Base-by-base conservation (phyloP, 2,113 vertebrate genomes). In the Nipponia nippon region DNA sequence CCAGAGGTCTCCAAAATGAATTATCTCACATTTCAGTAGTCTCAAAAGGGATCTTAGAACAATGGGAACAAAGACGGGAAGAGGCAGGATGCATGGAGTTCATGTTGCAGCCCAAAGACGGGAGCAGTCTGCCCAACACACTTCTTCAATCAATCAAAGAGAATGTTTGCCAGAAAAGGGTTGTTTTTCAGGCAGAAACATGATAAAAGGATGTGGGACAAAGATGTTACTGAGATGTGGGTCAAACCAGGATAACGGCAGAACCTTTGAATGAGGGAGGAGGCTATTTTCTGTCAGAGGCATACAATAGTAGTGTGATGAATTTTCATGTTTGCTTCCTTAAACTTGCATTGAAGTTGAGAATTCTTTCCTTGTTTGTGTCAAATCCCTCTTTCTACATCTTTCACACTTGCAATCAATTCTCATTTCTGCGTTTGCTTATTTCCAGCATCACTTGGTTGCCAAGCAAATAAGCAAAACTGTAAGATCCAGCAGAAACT, bases 401-500 rank as follows among this genome's bases (percentile, higher is more conserved):
- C 19, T 94, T 80, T 73, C 49, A 14, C 15, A 13, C 38, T 95
- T 85, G 38, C 70, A 79, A 7, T 80, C 46, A 94, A 62, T 89
- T 94, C 70, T 89, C 20, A 77, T 91, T 92, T 94, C 77, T 89
- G 27, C 55, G 18, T 88, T 95, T 95, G 49, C 70, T 40, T 93
- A 42, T 85, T 95, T 94, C 62, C 50, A 83, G 65, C 58, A 85
- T 88, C 71, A 10, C 20, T 96, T 0, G 7, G 36, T 95, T 95
- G 66, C 87, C 78, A 91, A 72, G 71, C 46, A 95, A 91, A 93
- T 80, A 70, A 94, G 93, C 66, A 96, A 47, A 95, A 90, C 62
- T 71, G 22, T 80, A 83, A 90, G 78, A 94, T 91, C 58, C 56
- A 91, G 42, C 46, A 95, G 84, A 91, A 95, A 79, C 53, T 93